Evolutionary conservation across 2,797 vertebrate genomes (phyloP).

Genomic region (Scleropages formosus): DNA sequence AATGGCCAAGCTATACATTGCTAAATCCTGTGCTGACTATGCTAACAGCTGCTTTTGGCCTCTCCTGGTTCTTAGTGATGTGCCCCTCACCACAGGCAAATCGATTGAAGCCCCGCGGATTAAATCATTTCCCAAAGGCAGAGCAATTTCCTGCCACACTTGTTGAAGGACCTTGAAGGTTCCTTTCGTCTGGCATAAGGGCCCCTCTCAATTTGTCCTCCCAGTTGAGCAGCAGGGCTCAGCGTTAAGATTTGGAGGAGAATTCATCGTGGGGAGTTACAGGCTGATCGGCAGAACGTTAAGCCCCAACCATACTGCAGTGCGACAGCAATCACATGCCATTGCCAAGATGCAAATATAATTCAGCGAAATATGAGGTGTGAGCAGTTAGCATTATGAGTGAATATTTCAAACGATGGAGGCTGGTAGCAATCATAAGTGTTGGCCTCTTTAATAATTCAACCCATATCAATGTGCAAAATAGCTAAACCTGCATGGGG

Average conservation of each 20-base stretch:
- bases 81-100: conserved; percentile 24
- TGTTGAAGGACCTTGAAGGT: conserved; percentile 19
- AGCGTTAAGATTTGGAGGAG: conserved; percentile 36
- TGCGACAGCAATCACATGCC: conserved; percentile 9
- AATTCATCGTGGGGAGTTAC: conserved; percentile 34
- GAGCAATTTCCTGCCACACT: conserved; percentile 31
- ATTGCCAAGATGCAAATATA: conserved; percentile 12
- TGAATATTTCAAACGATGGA: conserved; percentile 24
- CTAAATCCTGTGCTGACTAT: conserved; percentile 37
- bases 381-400: background rate
- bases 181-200: background rate
- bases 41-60: conserved; percentile 28
- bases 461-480: too few relatives aligned
- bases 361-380: background rate
- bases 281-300: conserved; percentile 34
- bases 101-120: conserved; percentile 30
- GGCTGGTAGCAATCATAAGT: background rate
- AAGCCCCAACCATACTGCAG: conserved; percentile 20
- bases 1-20: conserved; percentile 39
- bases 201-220: background rate
- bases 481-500: background rate
- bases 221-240: conserved; percentile 18
- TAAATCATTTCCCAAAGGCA: conserved; percentile 35
- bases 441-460: background rate
- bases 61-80: conserved; percentile 34